Conservation (phyloP, 2,888 invertebrate species). For the Sesamia inferens region DNA sequence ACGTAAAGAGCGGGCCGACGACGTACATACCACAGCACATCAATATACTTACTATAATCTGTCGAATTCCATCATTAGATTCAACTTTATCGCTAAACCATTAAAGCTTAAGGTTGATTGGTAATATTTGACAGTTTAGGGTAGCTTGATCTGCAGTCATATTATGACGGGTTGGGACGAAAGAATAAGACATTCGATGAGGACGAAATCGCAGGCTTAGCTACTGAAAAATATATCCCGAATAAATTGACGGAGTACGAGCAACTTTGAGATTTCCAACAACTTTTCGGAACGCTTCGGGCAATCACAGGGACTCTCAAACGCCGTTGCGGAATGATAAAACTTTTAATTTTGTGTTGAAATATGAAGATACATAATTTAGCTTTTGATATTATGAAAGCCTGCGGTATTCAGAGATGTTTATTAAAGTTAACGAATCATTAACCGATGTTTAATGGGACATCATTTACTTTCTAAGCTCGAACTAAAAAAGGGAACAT, state of each 20-base stretch:
- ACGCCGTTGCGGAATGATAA: slow-evolving; percentile 40
- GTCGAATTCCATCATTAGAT: too few species aligned
- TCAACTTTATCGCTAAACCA: too few species aligned
- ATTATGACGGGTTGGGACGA: background rate
- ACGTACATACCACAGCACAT: too few species aligned
- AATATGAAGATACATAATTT: slow-evolving; percentile 35
- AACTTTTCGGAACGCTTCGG: slow-evolving; percentile 31
- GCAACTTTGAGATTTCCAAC: slow-evolving; percentile 35
- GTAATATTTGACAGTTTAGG: too few species aligned
- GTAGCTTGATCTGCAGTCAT: too few species aligned
- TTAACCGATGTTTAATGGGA: background rate
- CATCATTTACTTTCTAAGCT: too few species aligned
- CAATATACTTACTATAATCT: too few species aligned
- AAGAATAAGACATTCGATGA: background rate
- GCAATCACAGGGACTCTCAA: slow-evolving; percentile 22
- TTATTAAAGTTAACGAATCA: background rate
- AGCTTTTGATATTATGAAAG: slow-evolving; percentile 13
- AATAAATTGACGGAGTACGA: slow-evolving; percentile 35
- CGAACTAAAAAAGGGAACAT: too few species aligned
- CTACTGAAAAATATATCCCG: slow-evolving; percentile 26
- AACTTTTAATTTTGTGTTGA: slow-evolving; percentile 52
- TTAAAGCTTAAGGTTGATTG: too few species aligned
- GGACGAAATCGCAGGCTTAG: background rate
- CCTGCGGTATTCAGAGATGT: background rate
- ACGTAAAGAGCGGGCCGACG: too few species aligned